Conservation (phyloP, 1,140 invertebrate species). For the Subanguina moxae region DNA sequence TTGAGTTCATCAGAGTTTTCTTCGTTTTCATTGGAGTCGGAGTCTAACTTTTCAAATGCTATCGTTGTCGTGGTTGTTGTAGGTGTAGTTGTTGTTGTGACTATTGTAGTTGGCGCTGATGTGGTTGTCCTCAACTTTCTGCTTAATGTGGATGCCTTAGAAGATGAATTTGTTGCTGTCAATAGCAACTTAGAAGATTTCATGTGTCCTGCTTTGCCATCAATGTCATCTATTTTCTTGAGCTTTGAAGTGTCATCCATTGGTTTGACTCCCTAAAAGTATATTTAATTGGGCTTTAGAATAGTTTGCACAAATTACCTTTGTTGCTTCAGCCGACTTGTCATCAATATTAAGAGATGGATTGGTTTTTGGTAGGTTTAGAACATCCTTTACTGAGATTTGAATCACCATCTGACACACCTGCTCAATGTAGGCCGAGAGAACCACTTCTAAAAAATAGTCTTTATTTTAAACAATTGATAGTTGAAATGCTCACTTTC, state of each 20-base stretch:
- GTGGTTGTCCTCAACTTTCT: background rate
- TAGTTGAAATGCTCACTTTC: constrained; percentile 30
- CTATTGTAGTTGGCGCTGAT: constrained; percentile 10
- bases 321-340: background rate
- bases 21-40: too few relatives aligned
- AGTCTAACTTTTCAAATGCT: background rate
- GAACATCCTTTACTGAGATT: constrained; percentile 1
- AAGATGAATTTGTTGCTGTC: too few relatives aligned
- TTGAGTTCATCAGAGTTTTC: too few relatives aligned
- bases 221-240: constrained; percentile 21
- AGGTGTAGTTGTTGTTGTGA: constrained; percentile 1
- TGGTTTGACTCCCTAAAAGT: background rate
- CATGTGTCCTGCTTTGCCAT: constrained; percentile 15
- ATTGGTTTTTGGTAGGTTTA: background rate
- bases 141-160: background rate
- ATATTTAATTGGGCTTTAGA: too few relatives aligned
- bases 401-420: constrained; percentile 18
- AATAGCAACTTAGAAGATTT: background rate
- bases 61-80: background rate
- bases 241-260: constrained; percentile 11
- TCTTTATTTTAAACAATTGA: background rate
- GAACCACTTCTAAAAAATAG: constrained; percentile 31
- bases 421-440: constrained; percentile 35
- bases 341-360: constrained; percentile 33
- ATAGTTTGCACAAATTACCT: too few relatives aligned